Conservation (phyloP, 2,888 invertebrate genomes). For the Ferdinandea cuprea region DNA sequence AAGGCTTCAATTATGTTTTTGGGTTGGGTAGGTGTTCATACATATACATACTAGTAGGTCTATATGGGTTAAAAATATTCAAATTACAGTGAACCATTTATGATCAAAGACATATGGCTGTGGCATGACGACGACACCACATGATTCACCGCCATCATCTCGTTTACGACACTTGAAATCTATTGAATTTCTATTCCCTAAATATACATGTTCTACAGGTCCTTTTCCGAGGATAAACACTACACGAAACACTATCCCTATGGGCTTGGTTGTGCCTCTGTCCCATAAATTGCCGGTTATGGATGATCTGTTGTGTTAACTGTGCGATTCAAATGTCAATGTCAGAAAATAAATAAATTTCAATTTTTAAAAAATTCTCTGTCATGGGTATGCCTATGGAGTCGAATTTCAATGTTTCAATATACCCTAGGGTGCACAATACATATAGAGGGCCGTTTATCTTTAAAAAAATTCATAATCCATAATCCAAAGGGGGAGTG, state of each 20-base stretch:
- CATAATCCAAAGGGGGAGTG: constrained; percentile 14
- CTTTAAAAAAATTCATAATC: constrained; percentile 12
- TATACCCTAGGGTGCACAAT: constrained; percentile 13
- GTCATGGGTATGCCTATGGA: constrained; percentile 31
- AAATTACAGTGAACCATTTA: constrained; percentile 47
- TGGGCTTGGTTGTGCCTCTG: constrained; percentile 28
- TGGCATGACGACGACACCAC: constrained; percentile 45
- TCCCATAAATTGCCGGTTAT: constrained; percentile 70
- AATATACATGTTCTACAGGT: constrained; percentile 51
- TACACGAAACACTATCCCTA: constrained; percentile 46
- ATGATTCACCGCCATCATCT: constrained; percentile 51
- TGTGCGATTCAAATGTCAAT: constrained; percentile 64
- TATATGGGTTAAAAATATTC: constrained; percentile 32
- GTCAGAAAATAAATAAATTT: constrained; percentile 54
- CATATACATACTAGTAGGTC: no score
- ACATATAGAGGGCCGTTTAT: not conserved
- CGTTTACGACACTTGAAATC: constrained; percentile 67
- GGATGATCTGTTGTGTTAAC: constrained; percentile 72
- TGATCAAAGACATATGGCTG: constrained; percentile 63
- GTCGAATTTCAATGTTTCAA: constrained; percentile 53
- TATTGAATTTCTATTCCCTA: constrained; percentile 2
- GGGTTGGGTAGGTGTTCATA: not conserved
- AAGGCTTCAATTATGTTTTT: constrained; percentile 6
- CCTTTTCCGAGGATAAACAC: constrained; percentile 66
- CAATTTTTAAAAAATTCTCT: constrained; percentile 29